A percentile compares a stretch with the other conserved stretches of the same genome.
phyloP scores from a whole-genome alignment of 2,888 invertebrate species.

The Pachycephus smyrnensis region DNA sequence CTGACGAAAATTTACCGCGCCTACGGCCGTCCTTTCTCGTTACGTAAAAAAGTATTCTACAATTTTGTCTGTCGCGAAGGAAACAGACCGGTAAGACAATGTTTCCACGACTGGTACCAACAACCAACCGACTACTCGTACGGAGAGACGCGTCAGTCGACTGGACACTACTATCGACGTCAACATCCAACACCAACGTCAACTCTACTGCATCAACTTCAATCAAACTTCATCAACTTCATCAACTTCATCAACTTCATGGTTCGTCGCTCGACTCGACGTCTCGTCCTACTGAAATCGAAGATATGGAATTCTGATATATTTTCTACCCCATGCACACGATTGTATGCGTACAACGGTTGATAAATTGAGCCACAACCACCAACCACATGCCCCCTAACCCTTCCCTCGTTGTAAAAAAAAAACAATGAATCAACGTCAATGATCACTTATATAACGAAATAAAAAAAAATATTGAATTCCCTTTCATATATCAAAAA shows the following conservation, averaged over 20 bases:
- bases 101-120: not conserved
- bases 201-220: no score
- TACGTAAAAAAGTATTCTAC: conserved; percentile 5
- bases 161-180: not conserved
- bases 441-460: no score
- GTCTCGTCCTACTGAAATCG: not conserved
- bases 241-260: not conserved
- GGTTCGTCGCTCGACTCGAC: not conserved
- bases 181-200: not conserved
- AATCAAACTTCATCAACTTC: no score
- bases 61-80: not conserved
- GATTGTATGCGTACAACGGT: not conserved
- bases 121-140: not conserved
- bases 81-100: not conserved
- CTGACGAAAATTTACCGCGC: not conserved
- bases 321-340: not conserved
- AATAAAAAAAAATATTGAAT: not conserved
- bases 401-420: not conserved
- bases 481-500: not conserved
- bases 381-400: not conserved
- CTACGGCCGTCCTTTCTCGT: not conserved
- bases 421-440: no score
- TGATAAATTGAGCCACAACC: not conserved
- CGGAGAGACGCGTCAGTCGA: not conserved
- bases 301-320: not conserved